A percentile compares a stretch with the other conserved stretches of the same genome.
Evolutionary conservation across 2,797 vertebrate species (phyloP).

Genomic region (Sciaenops ocellatus): DNA sequence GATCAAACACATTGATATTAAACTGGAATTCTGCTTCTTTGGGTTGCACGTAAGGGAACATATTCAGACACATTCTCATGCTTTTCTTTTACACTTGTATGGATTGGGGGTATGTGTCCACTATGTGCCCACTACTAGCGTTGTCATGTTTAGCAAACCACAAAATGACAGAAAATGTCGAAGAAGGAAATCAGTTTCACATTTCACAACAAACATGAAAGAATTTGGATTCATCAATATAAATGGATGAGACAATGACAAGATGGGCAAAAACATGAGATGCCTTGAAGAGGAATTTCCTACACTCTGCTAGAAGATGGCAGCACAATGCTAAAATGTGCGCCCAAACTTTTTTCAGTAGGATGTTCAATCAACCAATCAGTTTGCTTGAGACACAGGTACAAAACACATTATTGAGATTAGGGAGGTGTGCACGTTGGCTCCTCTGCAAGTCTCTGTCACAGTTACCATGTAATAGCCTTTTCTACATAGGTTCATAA

Average conservation of each 20-base stretch:
- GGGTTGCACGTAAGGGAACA: not conserved
- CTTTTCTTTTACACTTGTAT: not conserved
- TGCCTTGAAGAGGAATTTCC: not conserved
- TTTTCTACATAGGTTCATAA: not conserved
- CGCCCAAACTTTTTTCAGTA: not conserved
- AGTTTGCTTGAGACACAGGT: not conserved
- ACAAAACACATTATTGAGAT: not conserved
- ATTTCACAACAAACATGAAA: not conserved
- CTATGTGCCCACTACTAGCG: not conserved
- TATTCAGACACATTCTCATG: not conserved
- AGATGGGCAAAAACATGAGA: not conserved
- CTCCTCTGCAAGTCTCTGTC: not conserved
- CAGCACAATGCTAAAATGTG: not conserved
- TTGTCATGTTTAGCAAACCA: not conserved
- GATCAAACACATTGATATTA: constrained; percentile 26
- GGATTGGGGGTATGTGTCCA: not conserved
- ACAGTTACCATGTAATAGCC: not conserved
- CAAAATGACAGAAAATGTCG: not conserved
- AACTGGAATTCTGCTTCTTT: not conserved
- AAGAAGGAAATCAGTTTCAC: not conserved
- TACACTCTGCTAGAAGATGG: not conserved
- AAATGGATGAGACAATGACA: not conserved
- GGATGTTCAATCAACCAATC: not conserved
- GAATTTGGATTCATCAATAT: not conserved
- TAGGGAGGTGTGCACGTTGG: not conserved